Evolutionary conservation across 2,797 vertebrate species (phyloP).

Genomic region (Sphaeramia orbicularis): DNA sequence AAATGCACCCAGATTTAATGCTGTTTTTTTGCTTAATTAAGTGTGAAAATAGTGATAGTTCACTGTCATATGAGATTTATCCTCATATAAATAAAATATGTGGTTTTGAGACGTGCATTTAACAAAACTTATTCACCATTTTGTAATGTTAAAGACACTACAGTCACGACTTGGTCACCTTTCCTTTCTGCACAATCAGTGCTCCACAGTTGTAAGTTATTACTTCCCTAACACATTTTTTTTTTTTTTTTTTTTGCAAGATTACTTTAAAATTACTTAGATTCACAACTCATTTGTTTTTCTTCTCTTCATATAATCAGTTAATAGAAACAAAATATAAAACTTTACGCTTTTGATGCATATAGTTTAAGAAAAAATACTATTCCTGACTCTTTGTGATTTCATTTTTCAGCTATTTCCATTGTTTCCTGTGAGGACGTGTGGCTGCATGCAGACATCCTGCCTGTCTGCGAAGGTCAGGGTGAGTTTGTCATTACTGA

Average conservation of each 20-base stretch:
- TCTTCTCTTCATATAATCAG: not conserved
- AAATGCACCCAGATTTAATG: not conserved
- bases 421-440: conserved; percentile 76
- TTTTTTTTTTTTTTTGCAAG: not conserved
- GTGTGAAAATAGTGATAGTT: not conserved
- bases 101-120: not conserved
- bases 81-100: too few species aligned
- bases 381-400: conserved; percentile 49
- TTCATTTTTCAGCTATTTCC: conserved; percentile 69
- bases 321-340: not conserved
- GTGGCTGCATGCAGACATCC: conserved; percentile 80
- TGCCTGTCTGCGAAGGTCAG: conserved; percentile 63
- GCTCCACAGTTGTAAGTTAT: not conserved
- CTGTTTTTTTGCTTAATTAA: not conserved
- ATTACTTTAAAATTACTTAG: not conserved
- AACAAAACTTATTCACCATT: too few species aligned
- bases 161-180: not conserved
- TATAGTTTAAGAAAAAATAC: not conserved
- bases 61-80: not conserved
- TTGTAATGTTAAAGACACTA: too few species aligned
- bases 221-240: not conserved
- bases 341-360: not conserved
- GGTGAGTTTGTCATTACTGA: conserved; percentile 57
- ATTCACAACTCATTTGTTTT: not conserved
- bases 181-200: not conserved